These are phyloP conservation scores for Brachyptera putata DNA, from an alignment of 2,888 invertebrate species.

Conservation along the genomic window DNA sequence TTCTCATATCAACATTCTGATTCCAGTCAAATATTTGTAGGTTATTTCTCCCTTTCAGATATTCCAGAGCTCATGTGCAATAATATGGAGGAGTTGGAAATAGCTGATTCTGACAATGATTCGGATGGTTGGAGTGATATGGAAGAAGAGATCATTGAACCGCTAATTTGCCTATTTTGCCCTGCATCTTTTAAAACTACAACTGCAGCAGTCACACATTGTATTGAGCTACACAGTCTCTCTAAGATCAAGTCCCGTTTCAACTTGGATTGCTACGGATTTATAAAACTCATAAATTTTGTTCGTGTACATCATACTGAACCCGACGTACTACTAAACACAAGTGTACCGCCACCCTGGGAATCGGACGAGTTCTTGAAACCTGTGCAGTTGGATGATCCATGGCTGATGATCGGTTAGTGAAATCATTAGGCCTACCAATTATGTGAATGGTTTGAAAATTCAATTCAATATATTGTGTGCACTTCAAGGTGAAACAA, in stretches of 20 bases:
- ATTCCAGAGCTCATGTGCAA: conserved; percentile 21
- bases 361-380: conserved; percentile 71
- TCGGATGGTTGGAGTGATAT: conserved; percentile 55
- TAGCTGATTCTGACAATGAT: conserved; percentile 40
- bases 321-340: conserved; percentile 53
- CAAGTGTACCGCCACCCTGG: conserved; percentile 58
- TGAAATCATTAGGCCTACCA: conserved; percentile 11
- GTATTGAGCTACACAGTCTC: conserved; percentile 61
- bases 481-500: not conserved
- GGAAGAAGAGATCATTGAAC: conserved; percentile 45
- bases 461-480: too few species aligned
- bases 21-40: too few species aligned
- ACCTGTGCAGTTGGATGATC: conserved; percentile 67
- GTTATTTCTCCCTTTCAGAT: conserved; percentile 11
- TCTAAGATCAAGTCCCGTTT: conserved; percentile 61
- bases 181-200: conserved; percentile 55
- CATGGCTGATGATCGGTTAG: conserved; percentile 78
- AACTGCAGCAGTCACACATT: conserved; percentile 62
- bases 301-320: conserved; percentile 61
- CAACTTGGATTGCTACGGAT: conserved; percentile 71
- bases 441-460: not conserved
- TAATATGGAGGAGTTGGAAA: conserved; percentile 31
- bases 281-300: conserved; percentile 64
- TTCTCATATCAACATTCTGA: too few species aligned
- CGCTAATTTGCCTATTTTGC: conserved; percentile 70